Evolutionary conservation across 2,797 vertebrate species (phyloP), one percentile per base, ranked within the genome.

Genomic region (Gobio occitaniae): DNA sequence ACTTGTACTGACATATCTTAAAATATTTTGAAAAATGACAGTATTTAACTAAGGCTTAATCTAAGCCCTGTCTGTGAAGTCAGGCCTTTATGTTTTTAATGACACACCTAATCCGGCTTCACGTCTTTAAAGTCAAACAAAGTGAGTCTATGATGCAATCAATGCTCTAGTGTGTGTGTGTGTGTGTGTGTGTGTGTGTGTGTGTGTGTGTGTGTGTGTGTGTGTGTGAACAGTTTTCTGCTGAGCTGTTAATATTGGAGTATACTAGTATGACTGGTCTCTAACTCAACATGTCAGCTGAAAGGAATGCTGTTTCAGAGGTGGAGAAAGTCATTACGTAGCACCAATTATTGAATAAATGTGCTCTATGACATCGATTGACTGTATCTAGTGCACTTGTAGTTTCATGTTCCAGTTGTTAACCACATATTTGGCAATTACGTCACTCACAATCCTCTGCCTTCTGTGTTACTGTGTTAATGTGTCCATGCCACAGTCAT

Each of bases 401-500:
- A 12, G 38, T 29, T 63, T 5, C 59, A 32, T 8, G 25, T 78
- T 32, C 16, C 19, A 29, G 15, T 4, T 2, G 0, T 41, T 50
- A 82, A 44, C 19, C 17, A 32, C 54, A 72, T 36, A 44, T 74
- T 72, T 47, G 21, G 15, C 4, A 63, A 29, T 15, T 47, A 47
- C 77, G 12, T 32, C 19, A 50, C 25, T 66, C 61, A 65, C 61
- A 84, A 63, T 74, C 16, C 13, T 4, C 63, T 32, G 47, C 61
- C 29, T 83, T 76, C 47, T 5, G 8, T 12, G 47, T 29, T 68
- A 29, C 36, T 83, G 82, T 52, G 81, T 77, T 77, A 66, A 50
- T 68, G 32, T 6, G 29, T 32, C 32, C 59, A 77, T 84, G 72
- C 82, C 59, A 44, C 56, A 41, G 50, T 4, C n/a, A 75, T 47